Percentiles rank a stretch among this genome's conserved stretches.
These are phyloP conservation scores for Pithys albifrons DNA, from an alignment of 2,113 vertebrate genomes.

Conservation along the genomic window DNA sequence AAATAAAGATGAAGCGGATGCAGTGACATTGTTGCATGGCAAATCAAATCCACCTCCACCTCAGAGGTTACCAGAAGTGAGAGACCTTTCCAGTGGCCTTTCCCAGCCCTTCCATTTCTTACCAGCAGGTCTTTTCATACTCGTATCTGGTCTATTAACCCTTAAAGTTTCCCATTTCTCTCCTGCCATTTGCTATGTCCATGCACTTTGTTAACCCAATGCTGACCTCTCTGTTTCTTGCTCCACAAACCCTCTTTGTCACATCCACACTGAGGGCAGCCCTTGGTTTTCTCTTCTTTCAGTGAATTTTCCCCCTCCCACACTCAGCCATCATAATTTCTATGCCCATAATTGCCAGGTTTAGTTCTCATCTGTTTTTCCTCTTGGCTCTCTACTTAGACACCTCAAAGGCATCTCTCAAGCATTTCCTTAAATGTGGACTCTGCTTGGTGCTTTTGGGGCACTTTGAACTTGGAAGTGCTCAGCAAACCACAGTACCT, in stretches of 20 bases:
- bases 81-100: constrained; percentile 37
- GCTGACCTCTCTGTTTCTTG: background rate
- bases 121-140: constrained; percentile 19
- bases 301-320: background rate
- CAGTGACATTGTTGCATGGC: background rate
- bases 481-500: background rate
- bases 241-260: background rate
- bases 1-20: constrained; percentile 51
- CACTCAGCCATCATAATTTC: background rate
- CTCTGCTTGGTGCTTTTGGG: background rate
- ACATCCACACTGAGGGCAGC: accelerated
- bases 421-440: background rate
- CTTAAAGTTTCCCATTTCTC: background rate
- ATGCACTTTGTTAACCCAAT: background rate
- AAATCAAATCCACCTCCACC: background rate
- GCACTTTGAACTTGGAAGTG: background rate
- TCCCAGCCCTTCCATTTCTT: constrained; percentile 42
- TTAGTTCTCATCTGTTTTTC: background rate
- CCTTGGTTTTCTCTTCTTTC: background rate
- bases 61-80: constrained; percentile 23
- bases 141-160: background rate
- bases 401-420: background rate
- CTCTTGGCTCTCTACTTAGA: background rate
- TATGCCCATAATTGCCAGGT: background rate
- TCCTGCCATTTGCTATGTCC: background rate